Percentiles rank a stretch among this genome's conserved stretches.
Conservation (phyloP, 2,888 invertebrate species). For the Ephialtes manifestator region DNA sequence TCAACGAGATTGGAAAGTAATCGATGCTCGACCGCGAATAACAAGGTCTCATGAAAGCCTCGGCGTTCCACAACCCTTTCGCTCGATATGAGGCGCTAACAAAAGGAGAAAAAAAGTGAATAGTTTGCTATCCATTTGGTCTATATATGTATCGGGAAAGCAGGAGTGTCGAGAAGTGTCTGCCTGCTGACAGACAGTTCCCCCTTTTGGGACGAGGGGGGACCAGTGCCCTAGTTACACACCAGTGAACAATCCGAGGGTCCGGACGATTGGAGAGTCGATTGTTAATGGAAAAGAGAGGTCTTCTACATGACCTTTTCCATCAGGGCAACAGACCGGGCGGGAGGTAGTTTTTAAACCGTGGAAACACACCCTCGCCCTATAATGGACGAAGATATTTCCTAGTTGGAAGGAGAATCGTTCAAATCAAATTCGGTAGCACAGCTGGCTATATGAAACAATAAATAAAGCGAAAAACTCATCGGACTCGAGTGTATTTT, state of each 20-base stretch:
- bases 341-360: constrained; percentile 64
- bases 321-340: constrained; percentile 75
- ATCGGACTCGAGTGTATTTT: not conserved
- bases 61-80: constrained; percentile 14
- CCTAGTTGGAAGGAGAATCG: not conserved
- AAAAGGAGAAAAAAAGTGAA: constrained; percentile 27
- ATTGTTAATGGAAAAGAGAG: constrained; percentile 73
- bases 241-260: constrained; percentile 4
- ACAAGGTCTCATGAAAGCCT: constrained; percentile 56
- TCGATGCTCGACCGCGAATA: constrained; percentile 54
- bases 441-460: not conserved
- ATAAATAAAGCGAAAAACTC: not conserved
- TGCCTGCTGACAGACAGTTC: not conserved
- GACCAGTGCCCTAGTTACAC: constrained; percentile 27
- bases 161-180: constrained; percentile 56
- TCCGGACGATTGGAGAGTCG: constrained; percentile 51
- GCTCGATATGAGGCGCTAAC: not conserved
- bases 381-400: not conserved
- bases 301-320: constrained; percentile 79
- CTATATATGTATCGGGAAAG: constrained; percentile 62
- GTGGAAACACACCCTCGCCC: constrained; percentile 55
- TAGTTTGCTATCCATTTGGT: constrained; percentile 44
- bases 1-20: constrained; percentile 60
- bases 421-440: not conserved
- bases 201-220: not conserved